Base-by-base conservation (phyloP, 2,113 vertebrate species). In the Nicator chloris region DNA sequence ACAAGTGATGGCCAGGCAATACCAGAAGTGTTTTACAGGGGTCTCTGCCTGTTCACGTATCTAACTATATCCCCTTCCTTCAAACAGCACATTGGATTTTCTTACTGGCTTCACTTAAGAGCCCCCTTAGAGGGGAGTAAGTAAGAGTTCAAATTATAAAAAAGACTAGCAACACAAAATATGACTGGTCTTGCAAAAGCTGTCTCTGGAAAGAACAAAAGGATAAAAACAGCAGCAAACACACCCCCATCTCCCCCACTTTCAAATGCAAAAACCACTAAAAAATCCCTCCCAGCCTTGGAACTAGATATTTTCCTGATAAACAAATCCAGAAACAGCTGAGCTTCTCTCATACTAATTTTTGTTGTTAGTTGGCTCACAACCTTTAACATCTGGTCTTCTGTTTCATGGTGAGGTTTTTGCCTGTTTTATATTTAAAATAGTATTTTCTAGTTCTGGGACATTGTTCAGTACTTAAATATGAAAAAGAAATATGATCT, bases 311-410 rank as follows among this genome's bases (percentile, higher is more conserved):
- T 88, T 91, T 90, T 92, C 51, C 40, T 4, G 76, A 80, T 96
- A 95, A 96, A 91, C 70, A 93, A 95, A 83, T 88, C 76, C 85
- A 96, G 88, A 96, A 91, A 80, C 85, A 90, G 64, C 54, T 94
- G 78, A 94, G 33, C 40, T 88, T 81, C 79, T 88, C 95, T 93
- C 85, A 95, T 86, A 69, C 60, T 95, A 44, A 77, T 93, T 95
- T 92, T 93, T 85, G 70, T 91, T 93, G 49, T 77, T 92, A n/a
- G 71, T 66, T 92, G 95, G 92, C 93, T 90, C 20, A 56, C 72
- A 63, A 60, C 42, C 79, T 93, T 83, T 81, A 80, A 92, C 82
- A 95, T 96, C 93, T 96, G 95, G 59, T 97, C 59, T 93, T 94
- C 59, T 77, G 47, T 86, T 94, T 94, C 75, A 71, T 88, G 76